Conservation (phyloP, 2,888 invertebrate genomes). For the Chirona hameri region DNA sequence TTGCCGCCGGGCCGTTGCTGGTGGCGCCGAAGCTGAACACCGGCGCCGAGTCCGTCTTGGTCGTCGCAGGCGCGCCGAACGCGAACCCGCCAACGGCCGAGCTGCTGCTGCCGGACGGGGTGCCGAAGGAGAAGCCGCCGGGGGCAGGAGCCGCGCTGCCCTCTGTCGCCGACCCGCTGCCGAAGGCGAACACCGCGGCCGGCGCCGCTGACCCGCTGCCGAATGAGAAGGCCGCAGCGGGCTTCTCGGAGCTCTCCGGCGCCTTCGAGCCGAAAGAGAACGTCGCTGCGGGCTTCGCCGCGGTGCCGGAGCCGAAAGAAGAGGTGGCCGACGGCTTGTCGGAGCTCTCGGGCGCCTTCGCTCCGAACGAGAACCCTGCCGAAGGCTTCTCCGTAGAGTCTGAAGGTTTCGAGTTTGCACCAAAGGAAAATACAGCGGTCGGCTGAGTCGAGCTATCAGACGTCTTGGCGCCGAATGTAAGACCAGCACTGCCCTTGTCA, state of each 20-base stretch:
- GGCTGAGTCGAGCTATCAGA: neutral
- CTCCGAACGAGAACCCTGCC: neutral
- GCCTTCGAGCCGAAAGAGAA: neutral
- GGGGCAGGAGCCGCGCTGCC: neutral
- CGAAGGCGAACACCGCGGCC: neutral
- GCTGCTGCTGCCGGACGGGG: neutral
- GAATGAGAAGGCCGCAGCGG: neutral
- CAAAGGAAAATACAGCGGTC: neutral
- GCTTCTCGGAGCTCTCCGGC: neutral
- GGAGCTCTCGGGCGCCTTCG: neutral
- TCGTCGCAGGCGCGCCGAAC: neutral
- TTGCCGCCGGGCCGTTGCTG: conserved; percentile 28
- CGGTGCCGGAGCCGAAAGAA: neutral
- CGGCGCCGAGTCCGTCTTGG: neutral
- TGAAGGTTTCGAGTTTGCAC: neutral
- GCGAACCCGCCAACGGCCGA: neutral
- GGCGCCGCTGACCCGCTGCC: neutral
- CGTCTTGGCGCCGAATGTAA: neutral
- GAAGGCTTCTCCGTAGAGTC: neutral
- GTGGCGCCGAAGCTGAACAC: conserved; percentile 34
- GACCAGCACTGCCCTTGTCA: neutral
- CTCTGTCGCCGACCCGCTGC: neutral
- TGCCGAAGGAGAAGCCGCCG: neutral
- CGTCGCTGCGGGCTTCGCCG: neutral
- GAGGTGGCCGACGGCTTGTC: neutral